Percentiles rank a stretch among this genome's conserved stretches.
Evolutionary conservation across 2,797 vertebrate genomes (phyloP).

Genomic region (Acrocephalus scirpaceus): DNA sequence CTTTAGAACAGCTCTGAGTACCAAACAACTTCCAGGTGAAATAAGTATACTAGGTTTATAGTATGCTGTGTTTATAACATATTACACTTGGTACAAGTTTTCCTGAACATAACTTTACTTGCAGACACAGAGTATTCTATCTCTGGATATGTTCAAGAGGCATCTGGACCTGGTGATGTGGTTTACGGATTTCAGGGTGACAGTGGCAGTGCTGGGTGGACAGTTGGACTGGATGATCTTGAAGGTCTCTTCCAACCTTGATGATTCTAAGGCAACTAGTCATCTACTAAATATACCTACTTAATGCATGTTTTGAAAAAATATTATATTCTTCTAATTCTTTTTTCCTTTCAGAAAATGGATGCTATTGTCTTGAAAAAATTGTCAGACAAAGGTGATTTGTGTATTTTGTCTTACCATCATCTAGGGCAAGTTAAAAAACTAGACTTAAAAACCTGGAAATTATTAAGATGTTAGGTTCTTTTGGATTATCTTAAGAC

Average conservation of each 20-base stretch:
- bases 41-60: not conserved
- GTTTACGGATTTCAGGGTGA: not conserved
- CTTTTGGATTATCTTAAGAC: not conserved
- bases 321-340: not conserved
- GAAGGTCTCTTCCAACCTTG: not conserved
- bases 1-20: not conserved
- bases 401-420: not conserved
- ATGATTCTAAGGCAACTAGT: not conserved
- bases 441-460: not conserved
- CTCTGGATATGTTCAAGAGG: not conserved
- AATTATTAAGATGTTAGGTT: not conserved
- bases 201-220: not conserved
- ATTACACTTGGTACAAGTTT: not conserved
- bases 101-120: not conserved
- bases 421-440: not conserved
- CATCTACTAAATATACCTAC: not conserved
- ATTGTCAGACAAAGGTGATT: not conserved
- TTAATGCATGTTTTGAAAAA: not conserved
- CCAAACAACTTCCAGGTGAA: not conserved
- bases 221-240: accelerated
- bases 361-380: not conserved
- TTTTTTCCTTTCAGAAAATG: not conserved
- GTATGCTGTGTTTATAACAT: not conserved
- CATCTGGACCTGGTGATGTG: not conserved
- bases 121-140: not conserved